phyloP scores from a whole-genome alignment of 2,797 vertebrate species.

The Rhincodon typus region DNA sequence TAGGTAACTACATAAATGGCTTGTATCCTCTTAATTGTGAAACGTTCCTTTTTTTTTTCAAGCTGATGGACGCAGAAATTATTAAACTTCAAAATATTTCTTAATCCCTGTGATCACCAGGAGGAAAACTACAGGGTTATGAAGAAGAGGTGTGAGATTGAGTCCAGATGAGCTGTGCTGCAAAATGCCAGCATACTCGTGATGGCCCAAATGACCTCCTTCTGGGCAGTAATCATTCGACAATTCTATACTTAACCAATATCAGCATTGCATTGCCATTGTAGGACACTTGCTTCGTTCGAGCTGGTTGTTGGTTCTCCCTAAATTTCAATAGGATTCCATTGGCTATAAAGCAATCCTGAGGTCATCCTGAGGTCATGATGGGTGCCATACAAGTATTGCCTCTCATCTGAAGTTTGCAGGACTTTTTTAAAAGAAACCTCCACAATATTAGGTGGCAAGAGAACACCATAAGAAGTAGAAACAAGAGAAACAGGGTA shows the following conservation, averaged over 20 bases:
- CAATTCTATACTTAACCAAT: not conserved
- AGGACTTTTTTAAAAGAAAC: no score
- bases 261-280: not conserved
- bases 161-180: no score
- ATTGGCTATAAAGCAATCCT: not conserved
- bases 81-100: not conserved
- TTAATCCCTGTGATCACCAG: not conserved
- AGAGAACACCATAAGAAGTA: no score
- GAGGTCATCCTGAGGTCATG: not conserved
- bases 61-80: not conserved
- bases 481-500: no score
- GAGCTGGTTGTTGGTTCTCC: not conserved
- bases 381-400: not conserved
- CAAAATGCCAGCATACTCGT: no score
- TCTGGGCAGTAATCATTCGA: no score
- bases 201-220: no score
- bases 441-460: no score
- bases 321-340: not conserved
- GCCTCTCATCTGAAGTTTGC: not conserved
- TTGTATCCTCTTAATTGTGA: not conserved
- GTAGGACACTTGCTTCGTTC: not conserved
- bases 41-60: not conserved
- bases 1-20: not conserved
- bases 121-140: no score
- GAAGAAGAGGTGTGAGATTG: no score